A percentile compares a stretch with the other conserved stretches of the same genome.
phyloP scores from a whole-genome alignment of 2,797 vertebrate species.

The Avahi laniger region DNA sequence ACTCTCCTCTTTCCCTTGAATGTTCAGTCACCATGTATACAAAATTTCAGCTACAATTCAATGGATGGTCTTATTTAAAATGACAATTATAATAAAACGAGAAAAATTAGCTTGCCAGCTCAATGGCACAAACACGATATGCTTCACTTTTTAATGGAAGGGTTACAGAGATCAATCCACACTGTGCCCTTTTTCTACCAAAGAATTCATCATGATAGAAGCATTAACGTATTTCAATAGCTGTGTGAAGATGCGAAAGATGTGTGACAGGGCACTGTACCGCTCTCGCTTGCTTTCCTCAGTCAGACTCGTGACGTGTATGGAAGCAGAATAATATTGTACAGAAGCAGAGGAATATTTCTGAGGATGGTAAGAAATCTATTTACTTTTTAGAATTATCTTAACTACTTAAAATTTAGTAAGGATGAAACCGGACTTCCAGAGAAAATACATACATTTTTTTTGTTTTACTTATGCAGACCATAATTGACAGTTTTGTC shows the following conservation, averaged over 20 bases:
- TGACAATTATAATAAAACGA: not conserved
- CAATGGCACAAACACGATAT: not conserved
- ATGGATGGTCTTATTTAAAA: not conserved
- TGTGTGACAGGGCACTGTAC: not conserved
- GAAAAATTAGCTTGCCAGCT: not conserved
- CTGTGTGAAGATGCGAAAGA: not conserved
- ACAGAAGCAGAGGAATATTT: not conserved
- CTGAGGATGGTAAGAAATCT: not conserved
- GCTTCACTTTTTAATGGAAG: constrained; percentile 6
- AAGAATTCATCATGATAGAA: not conserved
- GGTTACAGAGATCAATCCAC: not conserved
- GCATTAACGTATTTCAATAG: not conserved
- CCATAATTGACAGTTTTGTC: not conserved
- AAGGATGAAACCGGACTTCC: not conserved
- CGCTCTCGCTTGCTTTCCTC: not conserved
- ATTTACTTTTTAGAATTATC: constrained; percentile 15
- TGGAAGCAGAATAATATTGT: not conserved
- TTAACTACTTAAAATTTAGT: not conserved
- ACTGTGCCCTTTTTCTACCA: not conserved
- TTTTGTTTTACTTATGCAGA: not conserved
- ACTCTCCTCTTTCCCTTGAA: not conserved
- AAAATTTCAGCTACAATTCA: not conserved
- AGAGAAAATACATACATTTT: not conserved
- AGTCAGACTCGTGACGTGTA: not conserved
- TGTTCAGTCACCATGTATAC: not conserved